These are phyloP conservation scores for Melanchra persicariae DNA, from an alignment of 2,888 invertebrate genomes.

Conservation along the genomic window DNA sequence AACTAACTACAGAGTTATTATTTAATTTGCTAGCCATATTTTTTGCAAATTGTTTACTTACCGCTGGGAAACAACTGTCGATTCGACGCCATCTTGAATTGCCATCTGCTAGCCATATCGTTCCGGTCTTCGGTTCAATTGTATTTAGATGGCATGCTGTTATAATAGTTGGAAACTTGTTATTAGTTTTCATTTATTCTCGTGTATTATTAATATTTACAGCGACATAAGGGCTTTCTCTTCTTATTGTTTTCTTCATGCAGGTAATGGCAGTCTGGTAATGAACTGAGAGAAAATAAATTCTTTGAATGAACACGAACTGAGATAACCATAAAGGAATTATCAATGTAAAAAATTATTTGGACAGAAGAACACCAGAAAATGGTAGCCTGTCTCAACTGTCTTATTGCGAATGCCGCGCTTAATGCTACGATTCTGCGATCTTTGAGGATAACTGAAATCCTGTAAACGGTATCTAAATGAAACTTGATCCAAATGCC, in stretches of 20 bases:
- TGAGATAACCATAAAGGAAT: not conserved
- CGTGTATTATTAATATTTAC: slow-evolving; percentile 13
- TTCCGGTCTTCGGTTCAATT: slow-evolving; percentile 43
- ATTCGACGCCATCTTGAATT: slow-evolving; percentile 56
- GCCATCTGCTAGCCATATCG: slow-evolving; percentile 58
- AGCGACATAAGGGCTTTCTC: not conserved
- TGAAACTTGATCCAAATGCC: not conserved
- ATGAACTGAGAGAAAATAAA: not conserved
- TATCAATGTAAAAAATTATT: not conserved
- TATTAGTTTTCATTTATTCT: slow-evolving; percentile 34
- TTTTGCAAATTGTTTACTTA: slow-evolving; percentile 40
- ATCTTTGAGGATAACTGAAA: too few species aligned
- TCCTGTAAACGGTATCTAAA: too few species aligned
- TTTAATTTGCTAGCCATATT: slow-evolving; percentile 51
- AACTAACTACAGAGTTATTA: slow-evolving; percentile 35
- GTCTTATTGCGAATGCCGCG: not conserved
- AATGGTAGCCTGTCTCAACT: not conserved
- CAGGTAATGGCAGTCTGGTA: not conserved
- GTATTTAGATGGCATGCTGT: slow-evolving; percentile 33
- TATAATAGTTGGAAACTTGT: slow-evolving; percentile 28
- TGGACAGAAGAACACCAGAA: not conserved
- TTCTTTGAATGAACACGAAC: not conserved
- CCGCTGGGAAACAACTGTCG: slow-evolving; percentile 54
- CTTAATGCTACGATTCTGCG: too few species aligned
- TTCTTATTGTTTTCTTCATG: not conserved